Conservation (phyloP, 1,140 invertebrate species). For the Geopemphigus sp. region DNA sequence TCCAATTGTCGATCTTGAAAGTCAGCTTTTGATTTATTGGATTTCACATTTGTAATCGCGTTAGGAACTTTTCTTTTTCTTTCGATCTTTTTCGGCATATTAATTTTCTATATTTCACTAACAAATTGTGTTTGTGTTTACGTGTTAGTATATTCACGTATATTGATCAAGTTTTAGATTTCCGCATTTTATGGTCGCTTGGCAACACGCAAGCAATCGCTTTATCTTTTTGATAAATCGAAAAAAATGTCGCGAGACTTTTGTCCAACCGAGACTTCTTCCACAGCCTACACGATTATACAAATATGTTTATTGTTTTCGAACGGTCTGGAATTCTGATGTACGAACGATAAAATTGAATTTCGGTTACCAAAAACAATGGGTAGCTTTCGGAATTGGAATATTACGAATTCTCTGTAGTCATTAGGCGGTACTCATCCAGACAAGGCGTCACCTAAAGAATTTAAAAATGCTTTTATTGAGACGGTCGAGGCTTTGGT, state of each 20-base stretch:
- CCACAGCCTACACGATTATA: neutral
- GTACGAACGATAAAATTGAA: slow-evolving; percentile 12
- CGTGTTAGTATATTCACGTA: neutral
- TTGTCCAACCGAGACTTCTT: neutral
- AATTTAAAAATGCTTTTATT: neutral
- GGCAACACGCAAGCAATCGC: slow-evolving; percentile 14
- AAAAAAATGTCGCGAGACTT: neutral
- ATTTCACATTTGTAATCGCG: neutral
- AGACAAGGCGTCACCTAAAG: neutral
- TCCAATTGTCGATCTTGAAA: neutral
- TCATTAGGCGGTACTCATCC: slow-evolving; percentile 4
- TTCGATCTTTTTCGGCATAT: neutral
- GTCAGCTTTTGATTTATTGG: neutral
- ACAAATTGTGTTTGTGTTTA: neutral
- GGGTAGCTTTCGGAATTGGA: slow-evolving; percentile 16
- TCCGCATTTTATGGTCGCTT: neutral
- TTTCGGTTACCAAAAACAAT: slow-evolving; percentile 4
- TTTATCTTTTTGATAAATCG: neutral
- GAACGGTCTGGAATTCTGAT: neutral
- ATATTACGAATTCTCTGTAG: slow-evolving; percentile 5
- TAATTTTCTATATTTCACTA: neutral
- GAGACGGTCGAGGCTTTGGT: neutral
- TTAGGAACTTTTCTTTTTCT: neutral
- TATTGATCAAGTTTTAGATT: neutral
- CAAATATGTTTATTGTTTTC: slow-evolving; percentile 22